Evolutionary conservation across 2,888 invertebrate genomes (phyloP).

Genomic region (Chrysotoxum bicinctum): DNA sequence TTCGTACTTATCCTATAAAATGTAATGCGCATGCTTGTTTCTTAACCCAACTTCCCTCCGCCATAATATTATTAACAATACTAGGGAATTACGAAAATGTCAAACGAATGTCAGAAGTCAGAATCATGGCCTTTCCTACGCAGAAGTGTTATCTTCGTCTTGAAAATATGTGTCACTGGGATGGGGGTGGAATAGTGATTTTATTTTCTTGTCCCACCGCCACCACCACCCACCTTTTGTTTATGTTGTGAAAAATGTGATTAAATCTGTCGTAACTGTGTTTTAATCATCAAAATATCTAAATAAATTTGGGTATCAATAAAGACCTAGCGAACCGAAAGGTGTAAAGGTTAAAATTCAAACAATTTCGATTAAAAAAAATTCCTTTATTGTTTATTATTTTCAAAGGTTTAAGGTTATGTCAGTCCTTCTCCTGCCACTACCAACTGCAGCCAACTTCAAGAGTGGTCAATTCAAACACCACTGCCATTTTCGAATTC

Average conservation of each 20-base stretch:
- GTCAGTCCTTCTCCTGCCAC: neutral
- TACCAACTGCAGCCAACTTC: conserved; percentile 47
- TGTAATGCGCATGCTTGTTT: conserved; percentile 32
- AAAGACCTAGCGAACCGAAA: too few relatives aligned
- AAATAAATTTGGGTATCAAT: neutral
- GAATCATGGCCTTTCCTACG: conserved; percentile 55
- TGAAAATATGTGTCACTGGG: conserved; percentile 39
- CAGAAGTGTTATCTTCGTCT: conserved; percentile 19
- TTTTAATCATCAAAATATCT: neutral
- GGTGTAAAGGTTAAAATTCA: neutral
- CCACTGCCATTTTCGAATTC: conserved; percentile 26
- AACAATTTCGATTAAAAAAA: neutral
- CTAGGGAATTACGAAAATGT: conserved; percentile 43
- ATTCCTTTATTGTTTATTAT: conserved; percentile 5
- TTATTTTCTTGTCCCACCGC: neutral
- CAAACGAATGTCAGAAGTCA: conserved; percentile 69
- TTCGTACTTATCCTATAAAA: neutral
- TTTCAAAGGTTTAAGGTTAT: conserved; percentile 25
- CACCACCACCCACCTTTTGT: conserved; percentile 36
- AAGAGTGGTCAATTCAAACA: conserved; percentile 38
- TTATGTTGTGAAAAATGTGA: conserved; percentile 19
- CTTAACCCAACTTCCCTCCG: neutral
- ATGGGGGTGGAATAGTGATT: conserved; percentile 1
- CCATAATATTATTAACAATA: conserved; percentile 5
- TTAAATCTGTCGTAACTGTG: neutral